phyloP scores from a whole-genome alignment of 1,140 invertebrate genomes.

The Platyura marginata region DNA sequence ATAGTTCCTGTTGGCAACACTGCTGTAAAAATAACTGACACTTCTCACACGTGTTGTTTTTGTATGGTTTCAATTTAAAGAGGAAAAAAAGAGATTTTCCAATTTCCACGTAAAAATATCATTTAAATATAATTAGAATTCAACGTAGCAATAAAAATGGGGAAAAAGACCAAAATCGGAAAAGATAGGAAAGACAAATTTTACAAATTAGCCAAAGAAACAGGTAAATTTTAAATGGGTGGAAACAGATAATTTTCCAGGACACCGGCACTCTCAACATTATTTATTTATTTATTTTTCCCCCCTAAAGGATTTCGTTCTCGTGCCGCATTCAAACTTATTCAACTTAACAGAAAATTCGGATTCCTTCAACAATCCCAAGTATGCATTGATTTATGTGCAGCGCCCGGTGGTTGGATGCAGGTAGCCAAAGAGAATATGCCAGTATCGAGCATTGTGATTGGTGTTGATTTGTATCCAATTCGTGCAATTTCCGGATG shows the following conservation, averaged over 20 bases:
- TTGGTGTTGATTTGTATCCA: conserved; percentile 91
- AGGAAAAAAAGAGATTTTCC: not conserved
- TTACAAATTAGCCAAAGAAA: conserved; percentile 97
- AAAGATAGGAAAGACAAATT: conserved; percentile 97
- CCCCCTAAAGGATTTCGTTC: conserved; percentile 74
- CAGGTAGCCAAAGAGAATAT: conserved; percentile 98
- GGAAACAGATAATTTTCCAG: not conserved
- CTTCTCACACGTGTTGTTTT: not conserved
- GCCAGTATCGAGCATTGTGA: conserved; percentile 88
- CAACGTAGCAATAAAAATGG: no score
- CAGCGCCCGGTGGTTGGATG: conserved; percentile 99
- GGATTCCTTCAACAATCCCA: conserved; percentile 90
- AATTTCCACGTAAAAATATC: not conserved
- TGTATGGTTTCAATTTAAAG: not conserved
- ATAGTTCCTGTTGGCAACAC: no score
- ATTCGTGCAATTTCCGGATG: conserved; percentile 87
- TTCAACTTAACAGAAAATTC: conserved; percentile 95
- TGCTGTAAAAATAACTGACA: no score
- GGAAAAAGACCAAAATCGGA: conserved; percentile 92
- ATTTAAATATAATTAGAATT: no score
- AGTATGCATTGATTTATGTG: conserved; percentile 95
- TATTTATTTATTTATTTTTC: no score
- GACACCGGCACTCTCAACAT: not conserved
- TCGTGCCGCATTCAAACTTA: conserved; percentile 94
- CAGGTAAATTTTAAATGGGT: conserved; percentile 42